Base-by-base conservation (phyloP, 2,113 vertebrate species). In the Vicugna pacos region DNA sequence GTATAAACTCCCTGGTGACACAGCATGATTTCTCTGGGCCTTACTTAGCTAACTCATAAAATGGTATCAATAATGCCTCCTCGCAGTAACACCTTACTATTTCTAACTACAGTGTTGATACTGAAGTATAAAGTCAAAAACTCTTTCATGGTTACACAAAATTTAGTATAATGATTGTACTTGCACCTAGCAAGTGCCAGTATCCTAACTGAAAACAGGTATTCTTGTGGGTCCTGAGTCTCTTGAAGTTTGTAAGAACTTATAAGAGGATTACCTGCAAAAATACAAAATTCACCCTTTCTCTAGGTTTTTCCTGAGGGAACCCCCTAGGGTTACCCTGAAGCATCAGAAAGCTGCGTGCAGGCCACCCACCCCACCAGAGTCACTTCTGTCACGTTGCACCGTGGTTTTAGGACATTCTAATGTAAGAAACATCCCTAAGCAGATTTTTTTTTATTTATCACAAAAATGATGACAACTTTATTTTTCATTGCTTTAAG, bases 261-360 rank as follows among this genome's bases (percentile, higher is more conserved):
- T 52, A 35, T 0, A 88, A 72, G 14, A 87, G 2, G n/a, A 67
- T 73, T 88, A 35, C 22, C 22, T 82, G 14, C 10, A 94, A 92
- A 92, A 90, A 62, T n/a, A 42, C 7, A 69, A 87, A 96, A 94
- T 79, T 48, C 62, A 73, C 11, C 4, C 15, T 76, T 82, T 79
- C 24, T 32, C 50, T 52, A 65, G 20, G 17, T 91, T 65, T 80
- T 56, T 19, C 26, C 46, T 58, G 35, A 76, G 30, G 13, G 4
- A 82, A 16, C 5, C 20, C 52, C 16, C 30, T 16, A 58, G 20
- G 22, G 4, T 48, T 72, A 52, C 15, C 50, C 12, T 42, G 16
- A 73, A 73, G 52, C 13, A 35, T 48, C 38, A 54, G 35, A 75
- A 93, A 96, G 14, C n/a, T 80, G 42, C 10, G 6, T 28, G 26